Base-by-base conservation (phyloP, 2,113 vertebrate species). In the Columba janthina region DNA sequence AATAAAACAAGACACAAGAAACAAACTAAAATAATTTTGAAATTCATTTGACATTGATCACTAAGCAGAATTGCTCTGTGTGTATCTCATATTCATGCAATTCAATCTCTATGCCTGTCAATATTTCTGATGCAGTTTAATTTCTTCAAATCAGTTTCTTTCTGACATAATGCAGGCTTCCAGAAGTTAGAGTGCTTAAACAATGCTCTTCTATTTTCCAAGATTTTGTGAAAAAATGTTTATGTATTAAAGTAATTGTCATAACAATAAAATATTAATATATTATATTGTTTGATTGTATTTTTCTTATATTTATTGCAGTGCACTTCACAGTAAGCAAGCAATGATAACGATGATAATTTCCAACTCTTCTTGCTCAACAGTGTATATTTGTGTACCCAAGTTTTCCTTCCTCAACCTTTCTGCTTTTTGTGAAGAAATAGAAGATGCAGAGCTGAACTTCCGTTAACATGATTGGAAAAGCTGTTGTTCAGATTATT, bases 391-490 rank as follows among this genome's bases (percentile, higher is more conserved):
- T 54, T 76, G 6, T 42, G 31, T 91, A 79, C 38, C 40, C 88
- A 44, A 40, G 19, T 54, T 96, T 94, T 82, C 38, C 38, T 92
- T 87, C 29, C 54, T 91, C 48, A 90, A 50, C 6, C 46, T 77
- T 92, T 54, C 75, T 93, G 54, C 36, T 56, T 83, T 77, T 61
- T 67, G 21, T 62, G 69, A 89, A 95, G 73, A 21, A 90, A 51
- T 56, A 93, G 69, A 76, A 94, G 75, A 89, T 74, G 51, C 70
- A 96, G 89, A 86, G 71, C 85, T 95, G 81, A 97, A 97, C 91
- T 96, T 93, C 94, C 96, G 96, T 97, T 97, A 95, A 95, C 82
- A 46, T 95, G 89, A 97, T 98, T 95, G 97, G 93, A 94, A 96
- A 96, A 98, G 80, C 88, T 97, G 93, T 93, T 97, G 88, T 96